Evolutionary conservation across 2,113 vertebrate genomes (phyloP), one percentile per base, ranked within the genome.

Genomic region (Desmodus rotundus): DNA sequence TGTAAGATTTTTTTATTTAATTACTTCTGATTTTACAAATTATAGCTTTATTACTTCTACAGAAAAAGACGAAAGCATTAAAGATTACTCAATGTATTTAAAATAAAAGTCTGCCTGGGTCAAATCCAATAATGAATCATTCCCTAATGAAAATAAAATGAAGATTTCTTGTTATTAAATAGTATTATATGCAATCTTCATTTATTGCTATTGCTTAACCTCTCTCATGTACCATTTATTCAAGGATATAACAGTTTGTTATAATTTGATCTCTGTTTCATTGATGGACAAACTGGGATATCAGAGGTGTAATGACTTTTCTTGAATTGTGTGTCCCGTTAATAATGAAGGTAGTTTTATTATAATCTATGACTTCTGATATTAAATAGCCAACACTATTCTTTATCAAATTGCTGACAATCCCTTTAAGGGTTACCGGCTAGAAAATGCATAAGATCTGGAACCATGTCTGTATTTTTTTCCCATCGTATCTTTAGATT

Each of bases 11-110:
- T 52, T 94, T 95, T 72, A 95, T 93, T 96, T 95, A 95, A 94
- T 96, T 97, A 97, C 47, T 95, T 95, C 61, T 91, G 17, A 80
- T 96, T 97, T 95, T 96, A 96, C 13, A 96, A 92, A 87, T 94
- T 95, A 89, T 68, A 33, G 38, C 38, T 89, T 95, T 65, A 96
- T 93, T 97, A 88, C 82, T 96, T 95, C 28, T 81, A 54, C 9
- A 94, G 73, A 89, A 95, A 89, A 82, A 78, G 36, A 88, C 81
- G 81, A 96, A 89, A 68, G 14, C 26, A 19, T 91, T 88, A 90
- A 91, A 77, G 72, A 92, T 97, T 97, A 94, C 87, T 95, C 41
- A 28, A 38, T 94, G 1, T 80, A 91, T 95, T 95, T 93, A 95
- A 96, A 95, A 95, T 92, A 96, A 80, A 96, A 77, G 63, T 61